phyloP scores from a whole-genome alignment of 1,140 invertebrate genomes.

The Drosophila melanica region DNA sequence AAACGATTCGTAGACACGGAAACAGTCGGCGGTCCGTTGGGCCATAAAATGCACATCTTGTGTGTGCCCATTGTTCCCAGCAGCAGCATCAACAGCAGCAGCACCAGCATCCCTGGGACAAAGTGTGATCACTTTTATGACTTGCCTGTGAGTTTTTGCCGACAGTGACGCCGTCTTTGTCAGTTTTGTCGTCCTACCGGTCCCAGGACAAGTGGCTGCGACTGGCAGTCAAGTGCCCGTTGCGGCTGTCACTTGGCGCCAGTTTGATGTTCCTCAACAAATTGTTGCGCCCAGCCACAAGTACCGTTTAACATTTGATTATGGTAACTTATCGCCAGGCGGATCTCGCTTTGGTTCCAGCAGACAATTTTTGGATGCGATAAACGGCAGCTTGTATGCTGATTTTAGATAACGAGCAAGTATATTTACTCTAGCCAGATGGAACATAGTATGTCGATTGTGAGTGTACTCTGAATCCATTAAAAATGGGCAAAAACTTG shows the following conservation, averaged over 20 bases:
- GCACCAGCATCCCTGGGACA: conserved; percentile 63
- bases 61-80: conserved; percentile 57
- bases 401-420: conserved; percentile 55
- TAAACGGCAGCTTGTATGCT: conserved; percentile 38
- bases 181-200: conserved; percentile 48
- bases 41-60: conserved; percentile 69
- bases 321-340: conserved; percentile 60
- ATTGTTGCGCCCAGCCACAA: conserved; percentile 63
- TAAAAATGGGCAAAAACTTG: not conserved
- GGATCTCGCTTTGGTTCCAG: conserved; percentile 57
- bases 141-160: conserved; percentile 73
- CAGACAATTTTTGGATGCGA: conserved; percentile 34
- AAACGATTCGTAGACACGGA: conserved; percentile 37
- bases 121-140: conserved; percentile 82
- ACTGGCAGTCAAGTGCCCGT: conserved; percentile 60
- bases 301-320: conserved; percentile 78
- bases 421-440: conserved; percentile 52
- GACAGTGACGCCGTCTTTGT: conserved; percentile 59
- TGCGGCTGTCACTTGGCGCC: conserved; percentile 73
- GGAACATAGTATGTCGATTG: conserved; percentile 27
- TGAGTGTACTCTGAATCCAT: conserved; percentile 6
- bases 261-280: conserved; percentile 62
- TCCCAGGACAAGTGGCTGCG: conserved; percentile 63
- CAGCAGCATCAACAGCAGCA: conserved; percentile 21
- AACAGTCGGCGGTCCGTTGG: conserved; percentile 68